Evolutionary conservation across 2,113 vertebrate species (phyloP).

Genomic region (Hippoglossus stenolepis): DNA sequence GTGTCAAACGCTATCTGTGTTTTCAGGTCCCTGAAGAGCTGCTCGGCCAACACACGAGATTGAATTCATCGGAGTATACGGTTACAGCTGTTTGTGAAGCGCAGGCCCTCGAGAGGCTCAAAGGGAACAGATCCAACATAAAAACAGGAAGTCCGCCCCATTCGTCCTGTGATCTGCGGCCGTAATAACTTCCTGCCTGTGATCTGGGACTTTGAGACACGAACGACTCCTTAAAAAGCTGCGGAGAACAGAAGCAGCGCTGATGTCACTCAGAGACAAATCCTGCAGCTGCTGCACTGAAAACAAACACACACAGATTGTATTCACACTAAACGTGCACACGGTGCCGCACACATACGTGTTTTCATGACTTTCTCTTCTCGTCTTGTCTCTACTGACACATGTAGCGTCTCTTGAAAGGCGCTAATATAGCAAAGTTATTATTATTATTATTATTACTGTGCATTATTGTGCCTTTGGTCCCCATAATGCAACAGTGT

Average conservation of each 20-base stretch:
- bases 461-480: too few relatives aligned
- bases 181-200: slow-evolving; percentile 29
- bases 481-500: not conserved
- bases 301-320: slow-evolving; percentile 25
- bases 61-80: slow-evolving; percentile 10
- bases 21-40: slow-evolving; percentile 21
- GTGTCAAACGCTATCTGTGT: slow-evolving; percentile 41
- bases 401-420: too few relatives aligned
- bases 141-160: slow-evolving; percentile 13
- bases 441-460: too few relatives aligned
- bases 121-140: slow-evolving; percentile 38
- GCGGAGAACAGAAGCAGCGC: not conserved
- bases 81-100: slow-evolving; percentile 45
- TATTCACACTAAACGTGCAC: not conserved
- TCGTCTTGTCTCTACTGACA: not conserved
- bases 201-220: slow-evolving; percentile 24
- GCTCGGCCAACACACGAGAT: slow-evolving; percentile 38
- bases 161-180: slow-evolving; percentile 44
- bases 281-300: slow-evolving; percentile 39
- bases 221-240: not conserved
- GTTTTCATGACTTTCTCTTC: not conserved
- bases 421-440: too few relatives aligned
- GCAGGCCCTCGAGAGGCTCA: slow-evolving; percentile 37
- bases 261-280: slow-evolving; percentile 34
- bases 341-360: not conserved